Evolutionary conservation across 2,113 vertebrate species (phyloP), one percentile per base, ranked within the genome.

Genomic region (Diadophis punctatus): DNA sequence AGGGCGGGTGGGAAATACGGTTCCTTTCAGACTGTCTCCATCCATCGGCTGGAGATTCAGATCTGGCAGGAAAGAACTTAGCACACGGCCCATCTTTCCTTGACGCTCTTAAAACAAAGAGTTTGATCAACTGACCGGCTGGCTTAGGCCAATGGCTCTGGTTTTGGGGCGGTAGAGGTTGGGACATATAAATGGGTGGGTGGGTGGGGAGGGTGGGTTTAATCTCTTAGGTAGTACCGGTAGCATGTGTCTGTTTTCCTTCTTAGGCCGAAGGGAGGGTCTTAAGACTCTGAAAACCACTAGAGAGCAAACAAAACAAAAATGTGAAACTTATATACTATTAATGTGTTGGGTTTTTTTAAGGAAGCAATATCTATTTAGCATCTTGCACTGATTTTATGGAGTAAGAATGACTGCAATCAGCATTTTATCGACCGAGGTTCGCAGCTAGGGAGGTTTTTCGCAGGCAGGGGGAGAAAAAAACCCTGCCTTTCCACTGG

Each of bases 331-430:
- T 86, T 90, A 89, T 85, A 89, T 91, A 91, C 93, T 91, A 93
- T 89, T 80, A 4, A 80, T 39, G 68, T 74, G 68, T 74, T 16
- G 34, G 34, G 6, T 74, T 20, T 34, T 20, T 74, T 80, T 39
- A 88, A 91, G 93, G 93, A 93, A 93, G 93, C 93, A 93, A 93
- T 93, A 93, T 93, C 90, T 93, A 25, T 91, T 85, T 89, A 93
- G 93, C 48, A 93, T 89, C 90, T 93, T 93, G 93, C 93, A 93
- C 93, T 93, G 93, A 93, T 86, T 89, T 89, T 91, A 84, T 7
- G 46, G 87, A 60, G 46, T 3, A 34, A 34, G 46, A 68, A 63
- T 34, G 49, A 27, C 63, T 58, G 48, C 52, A 93, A 48, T 55
- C 46, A 84, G 93, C 16, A 7, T 93, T 60, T 84, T 63, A 63